Evolutionary conservation across 2,797 vertebrate species (phyloP).

Genomic region (Xerus rutilus): DNA sequence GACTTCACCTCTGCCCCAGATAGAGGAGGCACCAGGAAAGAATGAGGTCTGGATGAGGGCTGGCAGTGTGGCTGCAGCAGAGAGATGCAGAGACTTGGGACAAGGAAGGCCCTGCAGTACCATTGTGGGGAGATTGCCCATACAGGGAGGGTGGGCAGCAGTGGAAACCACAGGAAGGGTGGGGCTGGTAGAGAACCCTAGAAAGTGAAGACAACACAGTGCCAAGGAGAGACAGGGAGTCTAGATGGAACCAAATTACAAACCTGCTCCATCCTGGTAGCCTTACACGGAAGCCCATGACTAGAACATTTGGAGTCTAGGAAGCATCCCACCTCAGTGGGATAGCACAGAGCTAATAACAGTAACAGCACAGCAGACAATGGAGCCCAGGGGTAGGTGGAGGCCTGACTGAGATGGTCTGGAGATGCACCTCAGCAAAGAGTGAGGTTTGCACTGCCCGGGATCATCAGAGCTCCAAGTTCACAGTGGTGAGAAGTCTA

Average conservation of each 20-base stretch:
- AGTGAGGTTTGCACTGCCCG: fast-evolving
- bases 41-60: not conserved
- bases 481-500: fast-evolving
- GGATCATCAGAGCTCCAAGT: fast-evolving
- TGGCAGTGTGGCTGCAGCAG: fast-evolving
- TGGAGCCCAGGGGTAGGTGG: not conserved
- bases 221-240: fast-evolving
- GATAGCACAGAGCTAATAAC: not conserved
- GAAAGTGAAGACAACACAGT: fast-evolving
- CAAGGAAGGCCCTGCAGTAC: fast-evolving
- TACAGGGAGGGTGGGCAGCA: not conserved
- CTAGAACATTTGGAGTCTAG: not conserved
- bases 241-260: not conserved
- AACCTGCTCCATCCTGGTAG: not conserved
- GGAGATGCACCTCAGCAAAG: not conserved
- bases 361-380: fast-evolving
- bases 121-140: fast-evolving
- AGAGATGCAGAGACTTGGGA: fast-evolving
- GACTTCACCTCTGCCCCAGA: too few relatives aligned
- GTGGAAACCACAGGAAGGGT: fast-evolving
- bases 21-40: not conserved
- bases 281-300: not conserved
- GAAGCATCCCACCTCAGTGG: not conserved
- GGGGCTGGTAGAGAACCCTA: fast-evolving
- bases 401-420: not conserved